phyloP scores from a whole-genome alignment of 2,113 vertebrate species.

The Caretta caretta region DNA sequence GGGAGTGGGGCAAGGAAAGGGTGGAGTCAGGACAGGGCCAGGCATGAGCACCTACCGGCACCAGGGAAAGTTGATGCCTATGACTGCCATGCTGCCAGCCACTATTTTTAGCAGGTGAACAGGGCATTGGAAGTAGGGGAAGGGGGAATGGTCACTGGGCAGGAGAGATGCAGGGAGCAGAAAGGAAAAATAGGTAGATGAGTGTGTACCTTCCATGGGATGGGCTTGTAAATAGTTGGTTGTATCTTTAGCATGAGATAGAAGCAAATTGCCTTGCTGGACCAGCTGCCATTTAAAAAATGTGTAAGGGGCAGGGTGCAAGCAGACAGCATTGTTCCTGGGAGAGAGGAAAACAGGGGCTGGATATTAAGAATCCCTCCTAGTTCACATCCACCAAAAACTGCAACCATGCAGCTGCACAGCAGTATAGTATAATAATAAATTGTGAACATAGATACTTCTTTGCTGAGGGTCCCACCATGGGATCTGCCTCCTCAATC shows the following conservation, averaged over 20 bases:
- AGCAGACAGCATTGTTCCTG: not conserved
- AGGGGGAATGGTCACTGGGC: not conserved
- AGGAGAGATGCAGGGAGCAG: not conserved
- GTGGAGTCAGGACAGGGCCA: too few species aligned
- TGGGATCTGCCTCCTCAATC: too few species aligned
- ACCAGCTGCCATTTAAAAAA: not conserved
- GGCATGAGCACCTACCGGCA: too few species aligned
- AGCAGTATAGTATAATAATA: not conserved
- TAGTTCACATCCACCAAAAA: not conserved
- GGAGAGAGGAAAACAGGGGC: not conserved
- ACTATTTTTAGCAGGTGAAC: not conserved
- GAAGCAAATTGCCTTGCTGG: not conserved
- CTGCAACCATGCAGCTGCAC: not conserved
- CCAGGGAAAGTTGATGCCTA: too few species aligned
- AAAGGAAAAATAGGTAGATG: not conserved
- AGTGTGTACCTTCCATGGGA: too few species aligned
- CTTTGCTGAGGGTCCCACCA: too few species aligned
- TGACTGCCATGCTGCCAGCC: not conserved
- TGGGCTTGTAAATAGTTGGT: not conserved
- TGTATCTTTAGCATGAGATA: not conserved
- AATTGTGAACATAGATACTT: too few species aligned
- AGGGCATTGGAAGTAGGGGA: too few species aligned
- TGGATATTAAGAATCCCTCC: not conserved
- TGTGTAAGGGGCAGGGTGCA: not conserved
- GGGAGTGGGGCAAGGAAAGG: too few species aligned